These are phyloP conservation scores for Piaya cayana DNA, from an alignment of 2,113 vertebrate genomes.

Conservation along the genomic window DNA sequence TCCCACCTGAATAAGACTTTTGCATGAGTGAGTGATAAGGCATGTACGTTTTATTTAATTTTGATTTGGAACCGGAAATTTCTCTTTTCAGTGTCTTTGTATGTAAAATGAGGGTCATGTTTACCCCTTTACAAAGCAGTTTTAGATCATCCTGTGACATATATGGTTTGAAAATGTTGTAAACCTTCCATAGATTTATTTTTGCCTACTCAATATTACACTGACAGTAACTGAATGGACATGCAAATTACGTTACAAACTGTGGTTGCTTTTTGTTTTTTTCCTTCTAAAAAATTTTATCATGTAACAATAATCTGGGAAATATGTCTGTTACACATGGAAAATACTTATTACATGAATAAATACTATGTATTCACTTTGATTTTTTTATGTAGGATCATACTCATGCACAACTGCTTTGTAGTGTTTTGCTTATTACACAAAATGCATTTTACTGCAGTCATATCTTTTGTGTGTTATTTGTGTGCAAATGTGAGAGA, in stretches of 20 bases:
- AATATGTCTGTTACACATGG: neutral
- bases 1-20: neutral
- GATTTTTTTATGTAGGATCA: neutral
- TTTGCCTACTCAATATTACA: constrained; percentile 39
- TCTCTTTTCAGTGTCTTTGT: constrained; percentile 1
- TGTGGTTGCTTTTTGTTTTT: neutral
- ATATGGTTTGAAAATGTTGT: constrained; percentile 14
- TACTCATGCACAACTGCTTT: neutral
- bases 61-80: constrained; percentile 12
- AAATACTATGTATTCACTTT: neutral
- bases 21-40: neutral
- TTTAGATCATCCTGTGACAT: constrained; percentile 46
- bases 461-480: neutral
- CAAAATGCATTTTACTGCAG: neutral
- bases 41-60: neutral
- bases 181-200: constrained; percentile 35
- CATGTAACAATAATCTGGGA: neutral
- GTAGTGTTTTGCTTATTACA: neutral
- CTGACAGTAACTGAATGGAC: constrained; percentile 28
- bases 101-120: constrained; percentile 33
- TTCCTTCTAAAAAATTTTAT: neutral
- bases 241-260: constrained; percentile 38
- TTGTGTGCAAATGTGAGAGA: neutral
- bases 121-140: constrained; percentile 33
- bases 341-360: neutral